Evolutionary conservation across 2,797 vertebrate genomes (phyloP), one percentile per base, ranked within the genome.

Genomic region (Zalophus californianus): DNA sequence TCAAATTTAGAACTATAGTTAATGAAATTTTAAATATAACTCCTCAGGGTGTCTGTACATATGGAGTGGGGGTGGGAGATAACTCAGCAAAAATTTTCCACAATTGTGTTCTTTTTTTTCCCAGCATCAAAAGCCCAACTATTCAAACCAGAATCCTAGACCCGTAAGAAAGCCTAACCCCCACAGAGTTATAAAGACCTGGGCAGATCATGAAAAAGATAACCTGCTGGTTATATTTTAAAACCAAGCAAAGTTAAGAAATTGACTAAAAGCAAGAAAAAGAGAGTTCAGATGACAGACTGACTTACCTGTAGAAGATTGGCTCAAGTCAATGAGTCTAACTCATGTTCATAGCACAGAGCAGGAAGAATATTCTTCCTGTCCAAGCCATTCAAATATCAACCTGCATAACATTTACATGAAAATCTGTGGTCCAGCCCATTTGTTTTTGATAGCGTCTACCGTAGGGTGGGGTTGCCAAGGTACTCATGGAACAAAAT

Each of bases 331-430:
- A 86, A 3, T 12, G 84, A 78, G 66, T 73, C 29, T 14, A 73
- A 75, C 70, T 44, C 64, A 80, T 23, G 82, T 41, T 0, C 0
- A 82, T 0, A 88, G 88, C 75, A 58, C 0, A 48, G 73, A 82
- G 56, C 68, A 97, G 94, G 82, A 97, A 73, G 62, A 60, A n/a
- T 0, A 27, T 11, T 85, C 78, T 77, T 86, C 64, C 84, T 66
- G 18, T 44, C 3, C n/a, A 48, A 38, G 56, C 56, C 58, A 96
- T 96, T 96, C 96, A 96, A 91, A 97, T 91, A 90, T 79, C 72
- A 84, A 54, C 73, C 86, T 79, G 93, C 60, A 32, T 32, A 52
- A 73, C 35, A 96, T 97, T 94, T 86, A 66, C 91, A 96, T 87
- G 92, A 52, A 86, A 66, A 94, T 27, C 62, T 21, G 13, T 2